These are phyloP conservation scores for Monodelphis domestica DNA, from an alignment of 2,797 vertebrate species.

Conservation along the genomic window DNA sequence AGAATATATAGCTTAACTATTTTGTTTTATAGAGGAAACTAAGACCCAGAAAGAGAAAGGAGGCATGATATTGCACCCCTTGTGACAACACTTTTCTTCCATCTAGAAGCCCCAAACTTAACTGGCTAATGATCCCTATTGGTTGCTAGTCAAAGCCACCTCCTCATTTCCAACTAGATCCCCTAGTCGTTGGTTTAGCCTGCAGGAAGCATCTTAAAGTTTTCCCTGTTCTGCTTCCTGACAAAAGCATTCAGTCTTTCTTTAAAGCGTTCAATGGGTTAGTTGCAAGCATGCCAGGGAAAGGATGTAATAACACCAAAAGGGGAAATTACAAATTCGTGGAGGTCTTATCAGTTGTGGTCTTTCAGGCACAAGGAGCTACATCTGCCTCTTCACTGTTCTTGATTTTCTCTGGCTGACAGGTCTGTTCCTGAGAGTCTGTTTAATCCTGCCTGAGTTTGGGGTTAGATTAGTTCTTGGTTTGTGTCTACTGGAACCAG, in stretches of 20 bases:
- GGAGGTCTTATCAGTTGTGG: not conserved
- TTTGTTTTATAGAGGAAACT: not conserved
- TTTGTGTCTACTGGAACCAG: not conserved
- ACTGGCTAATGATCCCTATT: not conserved
- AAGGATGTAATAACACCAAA: not conserved
- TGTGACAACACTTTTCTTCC: not conserved
- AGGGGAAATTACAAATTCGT: not conserved
- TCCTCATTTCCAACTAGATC: not conserved
- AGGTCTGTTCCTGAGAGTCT: not conserved
- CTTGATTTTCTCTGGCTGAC: not conserved
- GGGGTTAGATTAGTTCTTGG: not conserved
- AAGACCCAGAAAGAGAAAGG: not conserved
- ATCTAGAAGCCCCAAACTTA: too few relatives aligned
- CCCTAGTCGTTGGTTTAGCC: not conserved
- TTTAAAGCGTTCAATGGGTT: not conserved
- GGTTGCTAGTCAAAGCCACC: not conserved
- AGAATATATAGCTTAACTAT: not conserved
- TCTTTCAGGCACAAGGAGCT: not conserved
- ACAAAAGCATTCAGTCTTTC: not conserved
- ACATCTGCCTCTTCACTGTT: not conserved
- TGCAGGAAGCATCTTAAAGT: not conserved
- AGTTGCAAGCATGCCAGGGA: not conserved
- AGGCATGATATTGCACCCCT: not conserved
- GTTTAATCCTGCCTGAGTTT: not conserved
- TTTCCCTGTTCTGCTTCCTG: not conserved